A percentile compares a stretch with the other conserved stretches of the same genome.
Evolutionary conservation across 1,140 invertebrate species (phyloP).

Genomic region (Lethocerus indicus): DNA sequence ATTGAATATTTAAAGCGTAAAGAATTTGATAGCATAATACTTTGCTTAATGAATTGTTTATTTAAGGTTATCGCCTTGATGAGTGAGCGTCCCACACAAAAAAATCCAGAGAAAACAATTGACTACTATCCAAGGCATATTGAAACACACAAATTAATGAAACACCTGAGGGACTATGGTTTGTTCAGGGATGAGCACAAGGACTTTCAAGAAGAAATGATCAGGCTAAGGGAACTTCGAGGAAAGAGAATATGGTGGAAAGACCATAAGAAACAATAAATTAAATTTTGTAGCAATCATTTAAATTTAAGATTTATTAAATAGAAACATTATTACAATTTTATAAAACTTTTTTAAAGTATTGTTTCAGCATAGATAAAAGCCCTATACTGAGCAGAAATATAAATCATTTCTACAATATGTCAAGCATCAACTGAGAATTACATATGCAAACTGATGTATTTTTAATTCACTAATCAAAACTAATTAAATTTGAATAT

Average conservation of each 20-base stretch:
- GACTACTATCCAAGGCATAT: constrained; percentile 75
- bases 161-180: constrained; percentile 52
- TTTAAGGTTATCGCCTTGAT: constrained; percentile 61
- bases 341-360: too few species aligned
- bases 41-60: background rate
- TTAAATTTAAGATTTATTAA: too few species aligned
- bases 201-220: constrained; percentile 85
- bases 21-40: background rate
- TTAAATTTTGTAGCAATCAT: too few species aligned
- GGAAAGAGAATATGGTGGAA: constrained; percentile 38
- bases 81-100: constrained; percentile 52
- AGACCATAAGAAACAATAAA: constrained; percentile 2
- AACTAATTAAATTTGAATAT: too few species aligned
- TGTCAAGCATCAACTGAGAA: too few species aligned
- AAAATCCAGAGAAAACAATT: constrained; percentile 44
- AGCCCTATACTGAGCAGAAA: too few species aligned
- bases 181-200: constrained; percentile 76
- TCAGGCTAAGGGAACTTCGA: constrained; percentile 48
- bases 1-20: background rate
- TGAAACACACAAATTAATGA: constrained; percentile 55
- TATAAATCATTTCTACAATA: too few species aligned
- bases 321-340: too few species aligned
- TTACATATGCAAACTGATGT: too few species aligned
- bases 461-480: too few species aligned
- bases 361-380: too few species aligned